These are phyloP conservation scores for Amorpha juglandis DNA, from an alignment of 2,888 invertebrate species.

Conservation along the genomic window DNA sequence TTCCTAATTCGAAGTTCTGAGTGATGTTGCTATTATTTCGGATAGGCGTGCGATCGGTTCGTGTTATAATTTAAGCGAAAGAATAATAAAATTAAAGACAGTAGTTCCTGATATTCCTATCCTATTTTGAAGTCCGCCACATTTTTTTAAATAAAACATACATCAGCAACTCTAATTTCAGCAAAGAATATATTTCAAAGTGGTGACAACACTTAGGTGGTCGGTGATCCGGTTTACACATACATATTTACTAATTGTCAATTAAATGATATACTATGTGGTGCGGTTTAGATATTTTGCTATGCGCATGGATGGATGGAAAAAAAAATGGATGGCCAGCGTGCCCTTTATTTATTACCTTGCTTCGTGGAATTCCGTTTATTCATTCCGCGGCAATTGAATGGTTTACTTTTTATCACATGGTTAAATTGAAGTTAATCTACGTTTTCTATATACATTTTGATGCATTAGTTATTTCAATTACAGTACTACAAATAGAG, in stretches of 20 bases:
- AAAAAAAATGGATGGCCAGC: constrained; percentile 39
- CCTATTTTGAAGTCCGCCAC: too few species aligned
- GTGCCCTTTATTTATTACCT: constrained; percentile 40
- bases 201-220: constrained; percentile 1
- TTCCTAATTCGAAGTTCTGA: too few species aligned
- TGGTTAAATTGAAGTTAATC: constrained; percentile 17
- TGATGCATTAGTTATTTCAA: too few species aligned
- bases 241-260: constrained; percentile 40
- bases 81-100: too few species aligned
- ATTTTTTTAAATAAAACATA: too few species aligned
- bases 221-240: not conserved
- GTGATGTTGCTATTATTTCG: too few species aligned
- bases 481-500: too few species aligned
- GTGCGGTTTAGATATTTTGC: constrained; percentile 35
- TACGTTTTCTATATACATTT: constrained; percentile 3
- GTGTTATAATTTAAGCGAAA: too few species aligned
- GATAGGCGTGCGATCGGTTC: too few species aligned
- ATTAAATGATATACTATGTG: constrained; percentile 41
- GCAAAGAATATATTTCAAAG: not conserved
- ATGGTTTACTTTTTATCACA: constrained; percentile 7
- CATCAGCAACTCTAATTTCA: not conserved
- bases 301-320: constrained; percentile 43
- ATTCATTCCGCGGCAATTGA: constrained; percentile 8
- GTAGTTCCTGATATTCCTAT: too few species aligned
- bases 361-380: constrained; percentile 17